Conservation (phyloP, 2,113 vertebrate genomes). For the Synchiropus splendidus region DNA sequence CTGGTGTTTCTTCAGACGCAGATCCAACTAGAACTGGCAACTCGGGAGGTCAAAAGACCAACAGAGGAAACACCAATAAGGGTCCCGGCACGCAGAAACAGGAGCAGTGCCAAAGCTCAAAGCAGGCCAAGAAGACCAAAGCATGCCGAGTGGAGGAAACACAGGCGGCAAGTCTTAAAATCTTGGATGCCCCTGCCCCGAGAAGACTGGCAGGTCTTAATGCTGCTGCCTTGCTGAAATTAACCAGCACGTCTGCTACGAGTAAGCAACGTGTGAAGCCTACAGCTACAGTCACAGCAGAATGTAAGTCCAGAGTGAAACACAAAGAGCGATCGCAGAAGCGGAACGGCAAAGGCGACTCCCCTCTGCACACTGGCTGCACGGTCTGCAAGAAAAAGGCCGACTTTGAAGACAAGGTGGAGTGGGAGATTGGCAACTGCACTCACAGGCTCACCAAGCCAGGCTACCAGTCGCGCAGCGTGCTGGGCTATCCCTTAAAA, state of each 20-base stretch:
- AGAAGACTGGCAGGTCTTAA: slow-evolving; percentile 90
- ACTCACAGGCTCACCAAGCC: slow-evolving; percentile 50
- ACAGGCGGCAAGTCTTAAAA: slow-evolving; percentile 30
- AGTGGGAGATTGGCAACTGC: slow-evolving; percentile 51
- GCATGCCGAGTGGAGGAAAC: slow-evolving; percentile 5
- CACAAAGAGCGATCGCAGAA: slow-evolving; percentile 35
- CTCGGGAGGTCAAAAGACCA: slow-evolving; percentile 16
- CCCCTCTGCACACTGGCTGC: slow-evolving; percentile 51
- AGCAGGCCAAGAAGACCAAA: slow-evolving; percentile 47
- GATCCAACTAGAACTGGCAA: slow-evolving; percentile 18
- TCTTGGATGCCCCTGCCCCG: slow-evolving; percentile 67
- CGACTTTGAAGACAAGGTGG: slow-evolving; percentile 53
- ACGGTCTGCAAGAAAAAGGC: slow-evolving; percentile 71
- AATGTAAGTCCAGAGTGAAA: slow-evolving; percentile 55
- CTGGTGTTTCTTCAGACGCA: slow-evolving; percentile 15
- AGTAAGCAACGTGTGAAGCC: slow-evolving; percentile 57
- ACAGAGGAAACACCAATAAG: slow-evolving; percentile 26
- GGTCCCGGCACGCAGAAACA: slow-evolving; percentile 23
- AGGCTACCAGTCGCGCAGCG: slow-evolving; percentile 58
- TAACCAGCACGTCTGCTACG: slow-evolving; percentile 75
- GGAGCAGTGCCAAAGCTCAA: slow-evolving; percentile 44
- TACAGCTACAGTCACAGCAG: slow-evolving; percentile 48
- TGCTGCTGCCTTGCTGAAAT: slow-evolving; percentile 83
- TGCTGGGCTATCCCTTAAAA: slow-evolving; percentile 63
- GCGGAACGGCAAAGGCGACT: slow-evolving; percentile 25